Percentiles rank a stretch among this genome's conserved stretches.
Conservation (phyloP, 1,140 invertebrate genomes). For the Andricus grossulariae region DNA sequence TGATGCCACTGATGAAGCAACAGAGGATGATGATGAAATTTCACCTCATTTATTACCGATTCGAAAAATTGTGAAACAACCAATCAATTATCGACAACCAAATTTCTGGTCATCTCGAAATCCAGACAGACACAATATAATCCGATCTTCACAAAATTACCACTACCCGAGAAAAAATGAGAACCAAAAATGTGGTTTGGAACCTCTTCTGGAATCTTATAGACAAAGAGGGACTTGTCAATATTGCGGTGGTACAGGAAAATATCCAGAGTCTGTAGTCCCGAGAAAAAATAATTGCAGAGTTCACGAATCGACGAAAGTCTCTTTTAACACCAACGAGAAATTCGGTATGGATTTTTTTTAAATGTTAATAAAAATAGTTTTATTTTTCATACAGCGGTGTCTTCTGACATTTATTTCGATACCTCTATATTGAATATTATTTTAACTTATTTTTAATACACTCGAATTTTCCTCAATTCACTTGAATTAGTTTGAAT, state of each 20-base stretch:
- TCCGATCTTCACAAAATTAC: neutral
- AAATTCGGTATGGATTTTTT: slow-evolving; percentile 7
- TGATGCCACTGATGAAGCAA: slow-evolving; percentile 45
- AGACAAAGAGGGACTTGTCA: neutral
- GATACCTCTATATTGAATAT: too few species aligned
- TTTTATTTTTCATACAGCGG: too few species aligned
- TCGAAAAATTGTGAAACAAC: neutral
- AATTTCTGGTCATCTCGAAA: neutral
- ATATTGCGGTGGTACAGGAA: slow-evolving; percentile 14
- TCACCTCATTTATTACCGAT: neutral
- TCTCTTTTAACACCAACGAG: neutral
- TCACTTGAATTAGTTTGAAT: too few species aligned
- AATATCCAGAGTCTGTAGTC: neutral
- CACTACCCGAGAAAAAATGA: neutral
- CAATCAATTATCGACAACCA: neutral
- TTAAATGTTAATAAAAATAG: too few species aligned
- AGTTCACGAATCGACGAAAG: slow-evolving; percentile 16
- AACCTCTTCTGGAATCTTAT: neutral
- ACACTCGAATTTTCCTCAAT: too few species aligned
- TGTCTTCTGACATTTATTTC: too few species aligned
- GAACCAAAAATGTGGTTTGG: neutral
- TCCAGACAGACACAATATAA: neutral
- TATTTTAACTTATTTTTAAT: too few species aligned
- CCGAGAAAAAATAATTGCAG: slow-evolving; percentile 9
- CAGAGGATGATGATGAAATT: slow-evolving; percentile 46